These are phyloP conservation scores for Eciton burchellii DNA, from an alignment of 1,140 invertebrate genomes.

Conservation along the genomic window DNA sequence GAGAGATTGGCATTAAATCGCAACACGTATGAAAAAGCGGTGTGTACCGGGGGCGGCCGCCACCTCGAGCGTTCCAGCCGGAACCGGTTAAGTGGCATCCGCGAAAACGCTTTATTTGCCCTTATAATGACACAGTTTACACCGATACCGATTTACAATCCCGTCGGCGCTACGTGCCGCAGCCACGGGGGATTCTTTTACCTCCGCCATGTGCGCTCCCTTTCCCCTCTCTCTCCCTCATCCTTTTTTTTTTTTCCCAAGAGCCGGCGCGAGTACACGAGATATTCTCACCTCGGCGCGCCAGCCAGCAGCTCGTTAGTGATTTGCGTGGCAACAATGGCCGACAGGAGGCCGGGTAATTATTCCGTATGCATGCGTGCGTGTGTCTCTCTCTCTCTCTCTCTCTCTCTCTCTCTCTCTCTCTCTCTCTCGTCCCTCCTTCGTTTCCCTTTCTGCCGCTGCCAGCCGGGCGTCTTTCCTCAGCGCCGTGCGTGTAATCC, in stretches of 20 bases:
- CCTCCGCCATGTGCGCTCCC: too few relatives aligned
- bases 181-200: neutral
- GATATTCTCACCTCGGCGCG: slow-evolving; percentile 63
- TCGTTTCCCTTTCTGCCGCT: slow-evolving; percentile 43
- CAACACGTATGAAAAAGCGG: neutral
- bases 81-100: slow-evolving; percentile 30
- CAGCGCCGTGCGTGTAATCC: slow-evolving; percentile 4
- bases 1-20: slow-evolving; percentile 30
- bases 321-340: slow-evolving; percentile 73
- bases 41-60: neutral
- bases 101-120: slow-evolving; percentile 32
- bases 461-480: slow-evolving; percentile 39
- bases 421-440: neutral
- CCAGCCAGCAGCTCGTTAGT: slow-evolving; percentile 67
- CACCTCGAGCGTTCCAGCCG: neutral
- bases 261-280: slow-evolving; percentile 21
- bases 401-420: slow-evolving; percentile 26
- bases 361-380: slow-evolving; percentile 64
- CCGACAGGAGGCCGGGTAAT: slow-evolving; percentile 70
- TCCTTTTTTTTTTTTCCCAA: slow-evolving; percentile 33
- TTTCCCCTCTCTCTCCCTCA: slow-evolving; percentile 31
- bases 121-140: slow-evolving; percentile 46
- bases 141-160: slow-evolving; percentile 11
- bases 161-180: slow-evolving; percentile 4
- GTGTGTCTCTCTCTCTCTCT: slow-evolving; percentile 28